Percentiles rank a stretch among this genome's conserved stretches.
These are phyloP conservation scores for Mirza zaza DNA, from an alignment of 2,113 vertebrate species.

Conservation along the genomic window DNA sequence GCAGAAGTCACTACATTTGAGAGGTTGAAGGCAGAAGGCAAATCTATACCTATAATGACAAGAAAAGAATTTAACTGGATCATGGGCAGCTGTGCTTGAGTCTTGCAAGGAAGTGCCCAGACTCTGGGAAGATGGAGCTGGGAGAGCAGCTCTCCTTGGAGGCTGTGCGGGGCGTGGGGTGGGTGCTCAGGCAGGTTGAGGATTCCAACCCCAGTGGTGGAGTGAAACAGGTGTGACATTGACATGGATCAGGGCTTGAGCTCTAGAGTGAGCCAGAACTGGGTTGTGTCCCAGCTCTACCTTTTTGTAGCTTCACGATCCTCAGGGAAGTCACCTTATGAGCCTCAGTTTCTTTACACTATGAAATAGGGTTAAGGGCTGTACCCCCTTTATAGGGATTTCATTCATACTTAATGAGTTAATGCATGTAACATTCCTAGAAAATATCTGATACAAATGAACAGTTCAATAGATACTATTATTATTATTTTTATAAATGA, in stretches of 20 bases:
- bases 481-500: not conserved
- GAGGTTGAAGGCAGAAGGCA: slow-evolving; percentile 6
- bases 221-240: not conserved
- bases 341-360: not conserved
- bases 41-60: not conserved
- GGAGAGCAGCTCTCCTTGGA: not conserved
- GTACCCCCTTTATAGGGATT: not conserved
- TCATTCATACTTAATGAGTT: not conserved
- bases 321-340: not conserved
- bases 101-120: not conserved
- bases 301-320: not conserved
- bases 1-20: not conserved
- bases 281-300: not conserved
- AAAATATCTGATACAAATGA: not conserved
- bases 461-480: not conserved
- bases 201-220: not conserved
- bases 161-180: not conserved
- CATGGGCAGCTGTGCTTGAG: not conserved
- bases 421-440: not conserved
- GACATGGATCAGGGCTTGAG: not conserved
- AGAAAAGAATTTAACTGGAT: not conserved
- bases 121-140: not conserved
- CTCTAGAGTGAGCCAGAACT: not conserved
- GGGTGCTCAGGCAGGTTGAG: not conserved
- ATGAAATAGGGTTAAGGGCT: slow-evolving; percentile 18